Evolutionary conservation across 2,113 vertebrate species (phyloP).

Genomic region (Egretta garzetta): DNA sequence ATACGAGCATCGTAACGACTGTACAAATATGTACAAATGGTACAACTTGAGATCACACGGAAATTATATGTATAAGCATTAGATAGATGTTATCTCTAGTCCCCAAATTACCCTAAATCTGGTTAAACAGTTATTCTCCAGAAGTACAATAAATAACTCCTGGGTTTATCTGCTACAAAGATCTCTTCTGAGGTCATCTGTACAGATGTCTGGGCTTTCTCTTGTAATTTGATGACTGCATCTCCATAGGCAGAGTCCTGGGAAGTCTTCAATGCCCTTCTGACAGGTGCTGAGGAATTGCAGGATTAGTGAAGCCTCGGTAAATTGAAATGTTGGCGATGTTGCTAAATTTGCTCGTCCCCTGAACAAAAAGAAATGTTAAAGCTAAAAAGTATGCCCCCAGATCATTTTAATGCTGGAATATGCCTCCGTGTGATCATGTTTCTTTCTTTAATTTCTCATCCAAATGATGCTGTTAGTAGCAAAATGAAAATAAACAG

Average conservation of each 20-base stretch:
- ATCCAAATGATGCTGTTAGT: neutral
- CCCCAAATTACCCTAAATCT: conserved; percentile 25
- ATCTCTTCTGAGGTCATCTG: conserved; percentile 57
- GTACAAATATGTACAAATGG: conserved; percentile 47
- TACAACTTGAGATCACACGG: conserved; percentile 37
- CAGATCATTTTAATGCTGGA: neutral
- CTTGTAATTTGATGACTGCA: conserved; percentile 33
- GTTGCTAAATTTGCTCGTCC: neutral
- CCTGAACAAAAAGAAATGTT: neutral
- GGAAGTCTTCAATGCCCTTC: conserved; percentile 3
- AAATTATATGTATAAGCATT: conserved; percentile 16
- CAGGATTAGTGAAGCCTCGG: conserved; percentile 8
- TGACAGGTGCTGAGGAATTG: conserved; percentile 49
- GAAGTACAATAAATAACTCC: conserved; percentile 55
- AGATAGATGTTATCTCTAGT: conserved; percentile 33
- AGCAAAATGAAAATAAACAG: neutral
- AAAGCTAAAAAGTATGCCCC: neutral
- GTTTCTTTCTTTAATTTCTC: neutral
- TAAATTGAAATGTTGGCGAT: neutral
- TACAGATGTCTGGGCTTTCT: conserved; percentile 38
- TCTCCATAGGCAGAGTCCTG: conserved; percentile 1
- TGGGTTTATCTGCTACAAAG: conserved; percentile 34
- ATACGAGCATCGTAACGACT: neutral
- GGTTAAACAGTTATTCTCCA: conserved; percentile 25
- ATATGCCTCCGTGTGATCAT: neutral